These are phyloP conservation scores for Limosa lapponica DNA, from an alignment of 2,797 vertebrate species.

Conservation along the genomic window DNA sequence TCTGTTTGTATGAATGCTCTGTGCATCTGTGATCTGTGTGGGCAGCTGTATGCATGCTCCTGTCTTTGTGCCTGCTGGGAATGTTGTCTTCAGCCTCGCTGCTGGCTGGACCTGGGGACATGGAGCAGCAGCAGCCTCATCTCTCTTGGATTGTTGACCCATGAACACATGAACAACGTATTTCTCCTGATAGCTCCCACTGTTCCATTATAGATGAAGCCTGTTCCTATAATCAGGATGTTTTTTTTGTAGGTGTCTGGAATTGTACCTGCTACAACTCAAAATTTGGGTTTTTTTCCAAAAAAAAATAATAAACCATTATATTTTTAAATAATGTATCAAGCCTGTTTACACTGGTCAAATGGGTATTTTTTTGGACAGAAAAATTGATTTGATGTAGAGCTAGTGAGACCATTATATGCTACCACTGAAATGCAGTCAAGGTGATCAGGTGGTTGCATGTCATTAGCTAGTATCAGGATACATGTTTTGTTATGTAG, in stretches of 20 bases:
- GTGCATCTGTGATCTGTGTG: neutral
- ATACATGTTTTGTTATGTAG: neutral
- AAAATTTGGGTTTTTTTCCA: rapidly evolving
- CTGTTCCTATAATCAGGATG: neutral
- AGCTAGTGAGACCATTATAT: neutral
- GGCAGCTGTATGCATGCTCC: neutral
- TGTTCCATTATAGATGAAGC: neutral
- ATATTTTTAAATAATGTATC: neutral
- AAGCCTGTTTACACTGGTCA: neutral
- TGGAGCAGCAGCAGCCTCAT: neutral
- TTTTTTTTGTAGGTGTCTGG: neutral
- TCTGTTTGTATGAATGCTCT: neutral
- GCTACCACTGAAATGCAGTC: neutral
- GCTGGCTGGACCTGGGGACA: neutral
- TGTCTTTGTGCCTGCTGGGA: neutral
- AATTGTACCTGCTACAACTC: neutral
- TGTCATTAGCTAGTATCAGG: neutral
- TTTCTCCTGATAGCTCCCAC: neutral
- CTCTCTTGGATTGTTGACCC: neutral
- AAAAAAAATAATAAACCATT: neutral
- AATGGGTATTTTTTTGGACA: neutral
- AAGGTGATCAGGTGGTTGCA: neutral
- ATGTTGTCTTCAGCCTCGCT: neutral
- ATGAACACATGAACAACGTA: neutral
- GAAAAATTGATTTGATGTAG: neutral